A percentile compares a stretch with the other conserved stretches of the same genome.
These are phyloP conservation scores for Ectobius pallidus DNA, from an alignment of 2,888 invertebrate genomes.

Conservation along the genomic window DNA sequence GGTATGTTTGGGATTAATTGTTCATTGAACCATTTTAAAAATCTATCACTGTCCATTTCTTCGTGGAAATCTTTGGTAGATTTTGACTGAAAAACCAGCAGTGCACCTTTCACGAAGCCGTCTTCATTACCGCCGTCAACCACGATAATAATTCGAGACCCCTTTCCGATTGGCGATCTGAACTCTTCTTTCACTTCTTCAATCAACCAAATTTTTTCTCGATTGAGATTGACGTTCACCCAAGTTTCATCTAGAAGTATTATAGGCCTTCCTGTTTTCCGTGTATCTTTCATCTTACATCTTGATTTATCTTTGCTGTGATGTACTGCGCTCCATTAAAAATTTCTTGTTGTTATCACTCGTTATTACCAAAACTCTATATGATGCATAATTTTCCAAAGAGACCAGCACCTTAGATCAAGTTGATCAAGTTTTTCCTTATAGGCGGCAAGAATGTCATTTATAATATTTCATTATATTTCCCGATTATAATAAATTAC, in stretches of 20 bases:
- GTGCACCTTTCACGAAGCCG: background rate
- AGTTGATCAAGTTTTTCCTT: background rate
- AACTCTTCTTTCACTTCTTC: background rate
- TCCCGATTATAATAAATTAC: too few relatives aligned
- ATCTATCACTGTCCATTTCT: background rate
- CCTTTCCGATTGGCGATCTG: background rate
- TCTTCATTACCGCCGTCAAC: background rate
- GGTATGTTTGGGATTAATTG: background rate
- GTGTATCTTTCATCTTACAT: background rate
- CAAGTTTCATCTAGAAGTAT: slow-evolving; percentile 6
- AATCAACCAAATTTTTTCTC: background rate
- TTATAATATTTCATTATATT: too few relatives aligned
- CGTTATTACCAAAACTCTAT: background rate
- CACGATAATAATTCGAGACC: background rate
- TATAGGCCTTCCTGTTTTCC: slow-evolving; percentile 9
- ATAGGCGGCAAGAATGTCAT: background rate
- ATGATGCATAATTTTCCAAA: background rate
- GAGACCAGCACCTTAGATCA: background rate
- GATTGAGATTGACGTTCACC: background rate
- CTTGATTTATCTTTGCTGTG: background rate
- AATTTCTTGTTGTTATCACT: background rate
- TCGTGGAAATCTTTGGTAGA: background rate
- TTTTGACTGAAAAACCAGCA: background rate
- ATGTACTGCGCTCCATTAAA: background rate
- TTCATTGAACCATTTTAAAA: background rate